Conservation (phyloP, 2,113 vertebrate species). For the Lathamus discolor region DNA sequence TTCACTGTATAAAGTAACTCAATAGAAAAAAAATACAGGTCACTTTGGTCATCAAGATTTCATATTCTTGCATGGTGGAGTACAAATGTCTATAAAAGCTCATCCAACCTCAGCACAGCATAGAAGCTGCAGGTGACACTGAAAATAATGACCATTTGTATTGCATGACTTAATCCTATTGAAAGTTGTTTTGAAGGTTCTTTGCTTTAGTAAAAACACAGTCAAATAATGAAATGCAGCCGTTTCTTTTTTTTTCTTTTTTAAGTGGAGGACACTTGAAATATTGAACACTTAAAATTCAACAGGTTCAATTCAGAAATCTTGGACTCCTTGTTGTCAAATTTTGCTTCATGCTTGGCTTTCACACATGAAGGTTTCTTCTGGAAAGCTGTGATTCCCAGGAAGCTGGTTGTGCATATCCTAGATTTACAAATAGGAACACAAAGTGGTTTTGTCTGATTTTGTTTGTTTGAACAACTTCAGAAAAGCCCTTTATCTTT, state of each 20-base stretch:
- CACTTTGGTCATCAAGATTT: not conserved
- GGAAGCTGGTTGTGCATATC: not conserved
- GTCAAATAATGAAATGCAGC: not conserved
- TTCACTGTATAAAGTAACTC: not conserved
- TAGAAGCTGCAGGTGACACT: not conserved
- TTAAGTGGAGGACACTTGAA: not conserved
- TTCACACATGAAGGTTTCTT: not conserved
- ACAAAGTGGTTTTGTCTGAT: not conserved
- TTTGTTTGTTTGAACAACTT: not conserved
- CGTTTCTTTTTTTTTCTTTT: no score
- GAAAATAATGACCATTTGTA: not conserved
- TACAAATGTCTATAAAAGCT: not conserved
- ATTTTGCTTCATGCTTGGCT: not conserved
- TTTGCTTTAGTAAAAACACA: not conserved
- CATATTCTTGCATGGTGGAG: not conserved
- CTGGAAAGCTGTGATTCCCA: not conserved
- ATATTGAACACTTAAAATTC: not conserved
- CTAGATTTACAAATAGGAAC: not conserved
- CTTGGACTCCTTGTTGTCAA: not conserved
- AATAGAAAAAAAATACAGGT: not conserved
- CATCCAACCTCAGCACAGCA: rapidly evolving
- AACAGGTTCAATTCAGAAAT: not conserved
- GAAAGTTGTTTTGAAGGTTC: not conserved
- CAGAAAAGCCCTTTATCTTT: not conserved
- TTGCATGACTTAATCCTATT: not conserved